phyloP scores from a whole-genome alignment of 2,888 invertebrate species.

The Euspilapteryx auroguttella region DNA sequence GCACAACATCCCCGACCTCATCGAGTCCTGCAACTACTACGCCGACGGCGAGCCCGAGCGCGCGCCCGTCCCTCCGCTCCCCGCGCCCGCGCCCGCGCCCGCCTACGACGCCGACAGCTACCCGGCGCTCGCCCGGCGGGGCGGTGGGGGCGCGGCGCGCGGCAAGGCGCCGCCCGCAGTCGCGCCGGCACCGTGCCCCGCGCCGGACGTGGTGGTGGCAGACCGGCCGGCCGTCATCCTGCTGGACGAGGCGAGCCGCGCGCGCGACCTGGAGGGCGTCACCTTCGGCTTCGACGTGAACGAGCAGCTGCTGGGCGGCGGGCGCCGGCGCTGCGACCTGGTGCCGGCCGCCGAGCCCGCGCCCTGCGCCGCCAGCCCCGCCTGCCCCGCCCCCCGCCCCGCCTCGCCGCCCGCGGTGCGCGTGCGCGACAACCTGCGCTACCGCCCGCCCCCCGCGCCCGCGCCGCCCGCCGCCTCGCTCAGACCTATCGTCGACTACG shows the following conservation, averaged over 20 bases:
- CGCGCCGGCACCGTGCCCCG: slow-evolving; percentile 12
- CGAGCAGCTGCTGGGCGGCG: slow-evolving; percentile 66
- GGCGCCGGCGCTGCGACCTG: slow-evolving; percentile 23
- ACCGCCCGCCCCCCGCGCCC: slow-evolving; percentile 19
- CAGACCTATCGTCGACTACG: slow-evolving; percentile 36
- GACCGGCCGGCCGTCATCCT: slow-evolving; percentile 74
- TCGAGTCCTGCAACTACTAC: slow-evolving; percentile 55
- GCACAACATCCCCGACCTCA: slow-evolving; percentile 52
- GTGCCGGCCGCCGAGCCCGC: slow-evolving; percentile 17
- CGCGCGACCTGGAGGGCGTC: slow-evolving; percentile 65
- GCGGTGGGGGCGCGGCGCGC: slow-evolving; percentile 1
- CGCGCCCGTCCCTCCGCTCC: neutral
- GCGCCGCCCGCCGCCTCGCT: slow-evolving; percentile 17
- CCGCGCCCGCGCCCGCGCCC: slow-evolving; percentile 8
- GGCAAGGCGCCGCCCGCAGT: slow-evolving; percentile 1
- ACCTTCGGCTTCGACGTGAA: slow-evolving; percentile 83
- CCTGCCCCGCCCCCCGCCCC: slow-evolving; percentile 5
- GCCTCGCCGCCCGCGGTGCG: no score
- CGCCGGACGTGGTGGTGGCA: slow-evolving; percentile 44
- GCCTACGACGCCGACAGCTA: slow-evolving; percentile 20
- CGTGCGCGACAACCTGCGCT: slow-evolving; percentile 15
- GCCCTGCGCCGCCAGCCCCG: slow-evolving; percentile 6
- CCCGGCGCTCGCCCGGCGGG: slow-evolving; percentile 32
- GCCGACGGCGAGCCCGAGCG: slow-evolving; percentile 21
- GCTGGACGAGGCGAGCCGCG: slow-evolving; percentile 60